These are phyloP conservation scores for Cottus gobio DNA, from an alignment of 2,113 vertebrate genomes.

Conservation along the genomic window DNA sequence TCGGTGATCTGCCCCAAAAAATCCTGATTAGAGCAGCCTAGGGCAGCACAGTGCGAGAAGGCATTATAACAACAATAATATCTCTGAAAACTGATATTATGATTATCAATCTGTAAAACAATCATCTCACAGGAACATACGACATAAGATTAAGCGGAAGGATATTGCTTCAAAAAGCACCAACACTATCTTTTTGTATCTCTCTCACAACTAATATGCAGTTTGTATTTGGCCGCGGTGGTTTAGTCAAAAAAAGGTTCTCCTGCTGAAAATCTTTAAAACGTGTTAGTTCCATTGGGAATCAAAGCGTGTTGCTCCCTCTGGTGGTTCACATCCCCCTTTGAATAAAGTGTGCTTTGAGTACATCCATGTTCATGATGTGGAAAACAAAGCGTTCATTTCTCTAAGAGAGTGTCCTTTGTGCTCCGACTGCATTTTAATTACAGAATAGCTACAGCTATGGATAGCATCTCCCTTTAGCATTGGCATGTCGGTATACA, in stretches of 20 bases:
- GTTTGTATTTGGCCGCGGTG: neutral
- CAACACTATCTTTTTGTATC: neutral
- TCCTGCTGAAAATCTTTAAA: constrained; percentile 7
- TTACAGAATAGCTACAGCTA: constrained; percentile 6
- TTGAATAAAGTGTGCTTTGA: constrained; percentile 22
- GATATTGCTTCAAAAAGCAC: neutral
- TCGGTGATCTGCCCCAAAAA: neutral
- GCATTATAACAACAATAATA: constrained; percentile 41
- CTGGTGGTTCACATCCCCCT: constrained; percentile 56
- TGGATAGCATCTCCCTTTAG: neutral
- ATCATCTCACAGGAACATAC: neutral
- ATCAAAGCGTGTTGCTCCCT: constrained; percentile 64
- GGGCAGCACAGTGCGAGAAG: neutral
- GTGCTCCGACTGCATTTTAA: neutral
- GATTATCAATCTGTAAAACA: constrained; percentile 49
- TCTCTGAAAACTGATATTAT: constrained; percentile 46
- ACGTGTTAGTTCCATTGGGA: constrained; percentile 18
- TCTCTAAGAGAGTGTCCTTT: neutral
- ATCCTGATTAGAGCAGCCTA: neutral
- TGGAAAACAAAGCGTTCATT: neutral
- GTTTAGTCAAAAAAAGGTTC: constrained; percentile 6
- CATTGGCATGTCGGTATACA: neutral
- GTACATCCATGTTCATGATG: neutral
- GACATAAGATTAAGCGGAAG: constrained; percentile 12
- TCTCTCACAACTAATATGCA: neutral